Percentiles rank a stretch among this genome's conserved stretches.
phyloP scores from a whole-genome alignment of 2,113 vertebrate genomes.

The Tenebrosternarchus preto region DNA sequence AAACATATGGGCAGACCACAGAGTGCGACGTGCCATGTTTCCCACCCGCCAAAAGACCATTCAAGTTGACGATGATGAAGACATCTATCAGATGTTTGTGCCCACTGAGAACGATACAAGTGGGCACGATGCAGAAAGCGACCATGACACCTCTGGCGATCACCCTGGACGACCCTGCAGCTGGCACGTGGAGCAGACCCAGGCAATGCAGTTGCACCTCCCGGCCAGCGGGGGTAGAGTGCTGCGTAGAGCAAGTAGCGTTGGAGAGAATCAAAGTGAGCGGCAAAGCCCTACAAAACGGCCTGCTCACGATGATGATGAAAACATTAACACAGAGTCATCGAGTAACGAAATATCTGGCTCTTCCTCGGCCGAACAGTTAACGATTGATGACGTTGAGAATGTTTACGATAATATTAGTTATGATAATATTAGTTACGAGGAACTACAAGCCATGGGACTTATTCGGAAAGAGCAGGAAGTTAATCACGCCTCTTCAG shows the following conservation, averaged over 20 bases:
- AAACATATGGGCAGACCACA: slow-evolving; percentile 92
- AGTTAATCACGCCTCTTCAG: slow-evolving; percentile 56
- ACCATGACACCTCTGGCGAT: slow-evolving; percentile 64
- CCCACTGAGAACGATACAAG: slow-evolving; percentile 73
- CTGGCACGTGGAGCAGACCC: slow-evolving; percentile 85
- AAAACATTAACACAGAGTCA: slow-evolving; percentile 67
- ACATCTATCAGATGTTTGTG: slow-evolving; percentile 95
- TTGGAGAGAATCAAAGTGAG: slow-evolving; percentile 81
- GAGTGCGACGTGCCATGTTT: slow-evolving; percentile 88
- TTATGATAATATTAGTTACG: slow-evolving; percentile 94
- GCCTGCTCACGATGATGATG: slow-evolving; percentile 61
- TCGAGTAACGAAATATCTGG: slow-evolving; percentile 75
- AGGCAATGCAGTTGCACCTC: slow-evolving; percentile 68
- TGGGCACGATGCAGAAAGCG: slow-evolving; percentile 73
- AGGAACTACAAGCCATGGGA: slow-evolving; percentile 94
- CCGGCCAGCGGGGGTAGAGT: slow-evolving; percentile 68
- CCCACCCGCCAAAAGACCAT: slow-evolving; percentile 82
- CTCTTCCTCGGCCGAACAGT: slow-evolving; percentile 83
- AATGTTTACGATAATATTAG: slow-evolving; percentile 98
- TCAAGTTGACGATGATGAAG: slow-evolving; percentile 85
- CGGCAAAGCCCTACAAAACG: slow-evolving; percentile 46
- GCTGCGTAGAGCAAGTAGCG: slow-evolving; percentile 89
- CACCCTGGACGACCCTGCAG: slow-evolving; percentile 85
- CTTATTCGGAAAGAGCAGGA: slow-evolving; percentile 78
- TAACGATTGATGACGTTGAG: slow-evolving; percentile 89